Conservation (phyloP, 2,797 vertebrate species). For the Craterocephalus amniculus region DNA sequence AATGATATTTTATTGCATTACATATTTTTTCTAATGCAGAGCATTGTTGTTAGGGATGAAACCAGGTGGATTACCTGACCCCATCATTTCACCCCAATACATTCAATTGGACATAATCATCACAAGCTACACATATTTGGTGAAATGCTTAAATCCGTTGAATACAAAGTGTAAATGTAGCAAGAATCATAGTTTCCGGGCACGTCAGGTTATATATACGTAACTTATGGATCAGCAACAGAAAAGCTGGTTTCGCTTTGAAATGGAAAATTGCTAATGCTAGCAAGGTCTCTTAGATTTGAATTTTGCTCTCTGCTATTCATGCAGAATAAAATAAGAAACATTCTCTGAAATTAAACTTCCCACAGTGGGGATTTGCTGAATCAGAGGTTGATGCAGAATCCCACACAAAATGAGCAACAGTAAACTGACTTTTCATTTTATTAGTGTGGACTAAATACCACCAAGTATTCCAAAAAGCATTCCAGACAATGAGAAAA, state of each 20-base stretch:
- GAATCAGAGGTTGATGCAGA: constrained; percentile 25
- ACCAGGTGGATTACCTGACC: constrained; percentile 8
- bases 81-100: constrained; percentile 2
- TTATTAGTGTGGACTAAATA: constrained; percentile 51
- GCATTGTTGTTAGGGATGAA: constrained; percentile 14
- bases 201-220: constrained; percentile 2
- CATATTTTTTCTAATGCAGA: background rate
- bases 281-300: constrained; percentile 19
- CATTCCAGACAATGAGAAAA: constrained; percentile 63
- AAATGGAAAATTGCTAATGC: constrained; percentile 41
- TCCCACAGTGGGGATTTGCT: constrained; percentile 37
- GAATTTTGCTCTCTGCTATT: background rate
- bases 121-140: background rate
- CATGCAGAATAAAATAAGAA: constrained; percentile 16
- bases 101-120: constrained; percentile 20
- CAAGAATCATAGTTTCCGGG: background rate
- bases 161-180: background rate
- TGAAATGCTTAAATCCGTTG: constrained; percentile 14
- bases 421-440: constrained; percentile 53
- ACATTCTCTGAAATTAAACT: constrained; percentile 19
- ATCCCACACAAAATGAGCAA: constrained; percentile 41
- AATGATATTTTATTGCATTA: constrained; percentile 58
- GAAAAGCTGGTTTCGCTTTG: constrained; percentile 16
- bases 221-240: constrained; percentile 13
- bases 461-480: constrained; percentile 49